Conservation (phyloP, 2,113 vertebrate species). For the Seriola aureovittata region DNA sequence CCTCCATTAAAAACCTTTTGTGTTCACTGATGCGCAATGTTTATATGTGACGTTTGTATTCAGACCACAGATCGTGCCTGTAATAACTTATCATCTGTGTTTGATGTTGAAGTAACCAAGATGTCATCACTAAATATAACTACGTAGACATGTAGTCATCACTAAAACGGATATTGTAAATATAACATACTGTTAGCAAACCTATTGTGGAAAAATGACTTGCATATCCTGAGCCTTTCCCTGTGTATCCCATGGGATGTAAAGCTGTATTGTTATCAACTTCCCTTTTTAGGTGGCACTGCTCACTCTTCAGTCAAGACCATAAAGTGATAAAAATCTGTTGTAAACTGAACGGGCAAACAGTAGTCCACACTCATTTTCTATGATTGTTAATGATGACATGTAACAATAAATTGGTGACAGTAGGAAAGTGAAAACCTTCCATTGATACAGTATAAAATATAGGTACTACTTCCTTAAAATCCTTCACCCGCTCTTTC, state of each 20-base stretch:
- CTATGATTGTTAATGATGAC: slow-evolving; percentile 7
- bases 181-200: not conserved
- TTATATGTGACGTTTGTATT: not conserved
- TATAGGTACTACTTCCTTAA: slow-evolving; percentile 43
- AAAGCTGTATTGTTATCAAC: slow-evolving; percentile 49
- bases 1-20: not conserved
- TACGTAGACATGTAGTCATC: not conserved
- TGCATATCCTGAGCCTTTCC: not conserved
- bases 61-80: not conserved
- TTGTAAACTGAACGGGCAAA: not conserved
- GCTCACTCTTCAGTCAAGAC: not conserved
- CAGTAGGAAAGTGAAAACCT: slow-evolving; percentile 71
- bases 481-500: slow-evolving; percentile 4
- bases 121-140: not conserved
- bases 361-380: not conserved
- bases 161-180: not conserved
- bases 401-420: not conserved
- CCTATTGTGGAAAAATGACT: not conserved
- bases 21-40: not conserved
- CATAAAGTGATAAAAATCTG: slow-evolving; percentile 31
- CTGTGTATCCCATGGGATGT: slow-evolving; percentile 29
- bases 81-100: not conserved
- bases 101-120: not conserved
- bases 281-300: slow-evolving; percentile 57
- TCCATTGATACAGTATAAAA: slow-evolving; percentile 51